Base-by-base conservation (phyloP, 2,797 vertebrate species). In the Lophotriccus pileatus region DNA sequence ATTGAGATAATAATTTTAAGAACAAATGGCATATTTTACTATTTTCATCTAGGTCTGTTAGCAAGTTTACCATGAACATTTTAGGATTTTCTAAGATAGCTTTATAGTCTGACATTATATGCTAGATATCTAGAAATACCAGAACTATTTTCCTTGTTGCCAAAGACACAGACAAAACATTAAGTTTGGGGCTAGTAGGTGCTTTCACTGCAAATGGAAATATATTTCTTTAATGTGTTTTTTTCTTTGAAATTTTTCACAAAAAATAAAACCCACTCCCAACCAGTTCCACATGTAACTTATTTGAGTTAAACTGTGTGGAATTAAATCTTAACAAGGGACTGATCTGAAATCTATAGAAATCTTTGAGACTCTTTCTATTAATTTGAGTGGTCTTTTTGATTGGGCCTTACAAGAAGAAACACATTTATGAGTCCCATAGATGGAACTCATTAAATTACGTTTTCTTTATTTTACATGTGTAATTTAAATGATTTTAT, bases 331-430 rank as follows among this genome's bases (percentile, higher is more conserved):
- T 85, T 92, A 93, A 87, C 87, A 64, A 93, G 93, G 49, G 91
- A 87, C 49, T 20, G 67, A 70, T 80, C 36, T 89, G 60, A 95
- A 94, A 91, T 67, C 78, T 77, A 1, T 28, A 80, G 90, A 92
- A 96, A 89, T 91, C 60, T 91, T 75, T 92, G 75, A 21, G 78
- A 93, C 49, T 46, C 12, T 43, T 94, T 83, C 68, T 91, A 83
- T 85, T 93, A 85, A 85, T 96, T 82, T 70, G n/a, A 85, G 44
- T 14, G 34, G 25, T 78, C 81, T 95, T 96, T 96, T 95, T 92
- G 67, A 93, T 95, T 3, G 0, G 28, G 32, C 7, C 32, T 87
- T 95, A 63, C 34, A 28, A 30, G 91, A 89, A 92, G 82, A 83
- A 92, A 85, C 14, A 82, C 25, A 60, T 89, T 94, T 94, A 94